Base-by-base conservation (phyloP, 2,797 vertebrate species). In the Danio albolineatus region DNA sequence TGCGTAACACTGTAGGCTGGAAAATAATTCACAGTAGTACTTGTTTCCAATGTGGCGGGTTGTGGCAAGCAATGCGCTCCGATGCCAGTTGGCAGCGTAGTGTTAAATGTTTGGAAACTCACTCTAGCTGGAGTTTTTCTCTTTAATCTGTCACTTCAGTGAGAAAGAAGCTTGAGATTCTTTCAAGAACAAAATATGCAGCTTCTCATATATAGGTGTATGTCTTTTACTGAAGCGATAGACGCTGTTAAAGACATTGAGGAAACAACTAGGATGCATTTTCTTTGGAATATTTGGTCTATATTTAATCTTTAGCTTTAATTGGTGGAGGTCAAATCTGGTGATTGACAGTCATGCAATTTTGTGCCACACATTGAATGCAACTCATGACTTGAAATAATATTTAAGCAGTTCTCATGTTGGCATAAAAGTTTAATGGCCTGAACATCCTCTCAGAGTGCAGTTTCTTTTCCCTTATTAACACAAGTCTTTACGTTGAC, bases 21-120 rank as follows among this genome's bases (percentile, higher is more conserved):
- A 75, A 83, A 85, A 70, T 44, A 70, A 73, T 77, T 76, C 82
- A 67, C 73, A 73, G 73, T 83, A 76, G 66, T 49, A 54, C 61
- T 82, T 79, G 66, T 82, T 84, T 80, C 71, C 71, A 67, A 48
- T 76, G 54, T 64, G 79, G 69, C 83, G 69, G 78, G 83, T 73
- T 82, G 72, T 81, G 73, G 79, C 83, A 80, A 77, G 83, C 56
- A 70, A 56, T 57, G 57, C 71, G 59, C 70, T 73, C n/a, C 7
- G 16, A 44, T 21, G 69, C 74, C 82, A 65, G 43, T 79, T 67
- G 84, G 65, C 75, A 78, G 28, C 44, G 75, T 54, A 28, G 62
- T 17, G 76, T 70, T 78, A 59, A 80, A 56, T 56, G 21, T 21
- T 69, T 56, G 48, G 54, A 73, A 82, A 66, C 19, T 70, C n/a